A percentile compares a stretch with the other conserved stretches of the same genome.
Conservation (phyloP, 2,888 invertebrate species). For the Leptogaster cylindrica region DNA sequence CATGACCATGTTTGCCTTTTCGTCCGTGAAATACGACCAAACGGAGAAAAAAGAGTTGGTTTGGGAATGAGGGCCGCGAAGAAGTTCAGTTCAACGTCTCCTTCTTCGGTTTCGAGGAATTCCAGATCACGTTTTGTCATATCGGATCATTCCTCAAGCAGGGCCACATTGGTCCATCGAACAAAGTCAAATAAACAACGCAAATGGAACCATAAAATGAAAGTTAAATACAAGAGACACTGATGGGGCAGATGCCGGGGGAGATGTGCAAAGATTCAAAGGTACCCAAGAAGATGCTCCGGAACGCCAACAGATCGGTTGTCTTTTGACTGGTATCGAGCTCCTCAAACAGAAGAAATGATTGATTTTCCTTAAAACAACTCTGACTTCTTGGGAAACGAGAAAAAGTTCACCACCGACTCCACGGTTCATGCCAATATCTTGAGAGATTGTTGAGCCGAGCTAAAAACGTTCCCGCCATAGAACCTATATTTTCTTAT, state of each 20-base stretch:
- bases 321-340: neutral
- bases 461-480: constrained; percentile 11
- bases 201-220: constrained; percentile 44
- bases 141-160: constrained; percentile 24
- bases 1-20: constrained; percentile 28
- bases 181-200: constrained; percentile 28
- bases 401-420: neutral
- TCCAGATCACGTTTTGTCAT: constrained; percentile 35
- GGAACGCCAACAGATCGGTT: constrained; percentile 19
- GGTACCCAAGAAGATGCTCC: neutral
- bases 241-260: constrained; percentile 12
- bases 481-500: constrained; percentile 22
- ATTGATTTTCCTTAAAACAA: constrained; percentile 40
- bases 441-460: too few relatives aligned
- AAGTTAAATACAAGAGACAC: constrained; percentile 41
- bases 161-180: constrained; percentile 8
- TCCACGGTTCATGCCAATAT: too few relatives aligned
- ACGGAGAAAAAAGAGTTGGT: neutral
- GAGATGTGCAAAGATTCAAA: constrained; percentile 5
- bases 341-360: constrained; percentile 41
- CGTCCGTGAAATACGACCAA: constrained; percentile 23
- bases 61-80: too few relatives aligned
- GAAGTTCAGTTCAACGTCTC: neutral
- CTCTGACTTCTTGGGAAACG: constrained; percentile 39
- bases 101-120: constrained; percentile 20